phyloP scores from a whole-genome alignment of 1,140 invertebrate genomes.

The Diorhabda sublineata region DNA sequence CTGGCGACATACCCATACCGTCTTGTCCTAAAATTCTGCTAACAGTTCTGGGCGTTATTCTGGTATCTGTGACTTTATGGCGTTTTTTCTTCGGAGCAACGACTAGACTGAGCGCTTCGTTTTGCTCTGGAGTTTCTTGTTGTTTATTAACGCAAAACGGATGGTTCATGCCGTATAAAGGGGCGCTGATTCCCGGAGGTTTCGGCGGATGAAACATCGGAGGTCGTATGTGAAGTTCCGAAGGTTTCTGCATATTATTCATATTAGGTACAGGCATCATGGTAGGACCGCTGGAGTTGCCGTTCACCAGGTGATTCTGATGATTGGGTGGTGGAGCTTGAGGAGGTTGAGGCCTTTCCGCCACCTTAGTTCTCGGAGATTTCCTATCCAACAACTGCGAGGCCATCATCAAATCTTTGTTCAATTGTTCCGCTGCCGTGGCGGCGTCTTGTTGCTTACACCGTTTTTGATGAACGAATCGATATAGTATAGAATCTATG shows the following conservation, averaged over 20 bases:
- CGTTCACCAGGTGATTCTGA: slow-evolving; percentile 45
- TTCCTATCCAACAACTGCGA: slow-evolving; percentile 78
- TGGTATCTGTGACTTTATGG: slow-evolving; percentile 94
- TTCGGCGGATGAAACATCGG: slow-evolving; percentile 78
- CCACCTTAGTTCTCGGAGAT: slow-evolving; percentile 74
- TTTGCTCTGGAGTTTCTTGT: slow-evolving; percentile 79
- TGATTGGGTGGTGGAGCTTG: slow-evolving; percentile 44
- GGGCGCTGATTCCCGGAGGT: slow-evolving; percentile 63
- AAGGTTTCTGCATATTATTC: slow-evolving; percentile 60
- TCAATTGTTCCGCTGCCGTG: slow-evolving; percentile 72
- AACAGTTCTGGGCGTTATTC: slow-evolving; percentile 87
- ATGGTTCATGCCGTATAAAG: slow-evolving; percentile 62
- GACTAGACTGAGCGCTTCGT: slow-evolving; percentile 88
- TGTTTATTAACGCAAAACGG: slow-evolving; percentile 63
- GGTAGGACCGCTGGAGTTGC: slow-evolving; percentile 38
- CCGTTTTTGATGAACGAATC: slow-evolving; percentile 76
- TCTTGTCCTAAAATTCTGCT: slow-evolving; percentile 80
- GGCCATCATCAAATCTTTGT: slow-evolving; percentile 72
- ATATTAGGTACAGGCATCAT: slow-evolving; percentile 41
- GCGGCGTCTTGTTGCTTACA: slow-evolving; percentile 73
- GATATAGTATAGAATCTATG: slow-evolving; percentile 83
- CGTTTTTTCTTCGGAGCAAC: slow-evolving; percentile 93
- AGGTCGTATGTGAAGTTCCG: slow-evolving; percentile 56
- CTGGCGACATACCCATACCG: slow-evolving; percentile 62
- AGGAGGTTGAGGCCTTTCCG: slow-evolving; percentile 59